Evolutionary conservation across 2,888 invertebrate species (phyloP).

Genomic region (Hipparchia semele): DNA sequence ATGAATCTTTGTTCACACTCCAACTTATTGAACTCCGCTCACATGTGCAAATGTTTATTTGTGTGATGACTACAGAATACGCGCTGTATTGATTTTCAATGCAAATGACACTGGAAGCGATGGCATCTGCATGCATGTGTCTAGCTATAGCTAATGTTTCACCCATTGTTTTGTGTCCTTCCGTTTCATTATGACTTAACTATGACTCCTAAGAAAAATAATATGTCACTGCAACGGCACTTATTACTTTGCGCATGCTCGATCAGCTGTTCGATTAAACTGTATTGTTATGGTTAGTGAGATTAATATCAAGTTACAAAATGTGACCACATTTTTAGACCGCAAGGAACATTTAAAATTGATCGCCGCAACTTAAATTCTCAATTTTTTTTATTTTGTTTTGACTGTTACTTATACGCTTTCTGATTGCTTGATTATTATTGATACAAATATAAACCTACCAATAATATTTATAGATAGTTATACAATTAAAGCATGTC

Average conservation of each 20-base stretch:
- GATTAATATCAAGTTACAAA: slow-evolving; percentile 6
- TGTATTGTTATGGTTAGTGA: neutral
- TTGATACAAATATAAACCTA: neutral
- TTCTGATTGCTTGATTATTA: neutral
- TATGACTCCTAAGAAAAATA: slow-evolving; percentile 31
- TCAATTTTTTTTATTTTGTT: neutral
- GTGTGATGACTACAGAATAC: slow-evolving; percentile 10
- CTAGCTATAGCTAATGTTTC: slow-evolving; percentile 26
- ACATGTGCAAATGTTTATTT: slow-evolving; percentile 22
- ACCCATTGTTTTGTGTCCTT: slow-evolving; percentile 33
- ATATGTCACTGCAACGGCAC: neutral
- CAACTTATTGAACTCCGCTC: neutral
- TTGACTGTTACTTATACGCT: neutral
- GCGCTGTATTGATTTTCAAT: slow-evolving; percentile 44
- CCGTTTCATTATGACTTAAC: neutral
- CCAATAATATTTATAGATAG: neutral
- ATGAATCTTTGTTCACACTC: neutral
- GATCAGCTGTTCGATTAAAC: slow-evolving; percentile 17
- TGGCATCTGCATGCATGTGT: slow-evolving; percentile 40
- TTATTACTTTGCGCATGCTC: slow-evolving; percentile 9
- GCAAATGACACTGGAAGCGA: slow-evolving; percentile 44
- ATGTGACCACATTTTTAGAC: neutral
- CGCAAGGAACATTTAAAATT: slow-evolving; percentile 18
- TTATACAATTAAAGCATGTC: neutral
- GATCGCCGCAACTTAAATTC: neutral